Evolutionary conservation across 2,888 invertebrate species (phyloP), one percentile per base, ranked within the genome.

Genomic region (Mesorhabditis spiculigera): DNA sequence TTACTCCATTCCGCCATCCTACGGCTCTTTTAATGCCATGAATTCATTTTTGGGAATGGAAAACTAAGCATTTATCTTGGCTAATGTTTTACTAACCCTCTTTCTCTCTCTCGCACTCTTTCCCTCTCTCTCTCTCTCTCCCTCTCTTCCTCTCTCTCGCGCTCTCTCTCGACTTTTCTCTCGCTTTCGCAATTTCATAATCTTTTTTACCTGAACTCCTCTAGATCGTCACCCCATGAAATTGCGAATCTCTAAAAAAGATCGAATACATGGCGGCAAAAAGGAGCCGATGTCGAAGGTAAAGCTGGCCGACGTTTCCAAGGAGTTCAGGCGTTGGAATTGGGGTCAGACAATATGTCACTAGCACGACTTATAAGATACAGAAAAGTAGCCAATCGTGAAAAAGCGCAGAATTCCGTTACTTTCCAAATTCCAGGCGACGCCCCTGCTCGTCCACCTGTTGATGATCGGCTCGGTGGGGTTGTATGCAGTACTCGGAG

Each of bases 91-190:
- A n/a, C n/a, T n/a, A n/a, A n/a, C n/a, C n/a, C n/a, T 28, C 93
- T 91, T 45, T 93, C 87, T 1, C 92, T 91, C 85, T 91, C 93
- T 72, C 91, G 91, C 73, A 93, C 92, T 83, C 94, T 93, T 85
- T 92, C 92, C 89, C 94, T 94, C 58, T 94, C 91, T 63, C 90
- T 90, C 86, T 93, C 93, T 0, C 93, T 93, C n/a, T 90, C 90
- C 0, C 92, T 91, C 70, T 91, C 90, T 3, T 28, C 28, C 1
- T 28, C 28, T 28, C 28, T 28, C 28, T 28, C 28, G 1, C 28
- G 1, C 28, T 28, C 28, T 28, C 28, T 28, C 28, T 28, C 28
- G n/a, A n/a, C n/a, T n/a, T 28, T 3, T 28, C 28, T 28, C 28
- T 28, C 28, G 1, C 3, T 28, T 28, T n/a, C n/a, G n/a, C n/a